Evolutionary conservation across 2,113 vertebrate species (phyloP).

Genomic region (Clupea harengus): DNA sequence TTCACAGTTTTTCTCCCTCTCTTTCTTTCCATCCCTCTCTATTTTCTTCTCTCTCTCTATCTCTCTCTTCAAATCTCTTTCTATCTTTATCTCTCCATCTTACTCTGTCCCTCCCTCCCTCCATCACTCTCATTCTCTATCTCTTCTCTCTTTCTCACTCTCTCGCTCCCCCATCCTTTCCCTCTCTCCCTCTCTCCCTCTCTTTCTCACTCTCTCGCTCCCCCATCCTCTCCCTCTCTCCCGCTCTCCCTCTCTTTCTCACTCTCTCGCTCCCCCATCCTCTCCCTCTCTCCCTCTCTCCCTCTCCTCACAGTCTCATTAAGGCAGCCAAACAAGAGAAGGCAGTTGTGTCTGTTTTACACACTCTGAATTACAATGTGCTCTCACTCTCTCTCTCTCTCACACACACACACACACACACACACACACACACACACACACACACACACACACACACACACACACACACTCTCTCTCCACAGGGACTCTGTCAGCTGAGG

Average conservation of each 20-base stretch:
- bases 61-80: background rate
- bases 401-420: background rate
- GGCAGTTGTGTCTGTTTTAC: background rate
- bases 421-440: background rate
- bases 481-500: background rate
- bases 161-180: background rate
- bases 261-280: too few species aligned
- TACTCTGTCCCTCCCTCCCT: background rate
- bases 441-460: background rate
- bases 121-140: background rate
- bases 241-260: background rate
- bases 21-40: background rate
- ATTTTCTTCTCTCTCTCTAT: background rate
- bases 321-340: background rate
- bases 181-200: background rate
- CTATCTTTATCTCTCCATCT: background rate
- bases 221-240: background rate
- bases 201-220: background rate
- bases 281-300: background rate
- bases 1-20: background rate
- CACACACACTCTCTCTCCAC: background rate
- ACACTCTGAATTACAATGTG: conserved; percentile 1
- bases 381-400: too few species aligned
- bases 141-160: background rate
- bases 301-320: background rate